Conservation (phyloP, 2,113 vertebrate genomes). For the Lepisosteus osseus region DNA sequence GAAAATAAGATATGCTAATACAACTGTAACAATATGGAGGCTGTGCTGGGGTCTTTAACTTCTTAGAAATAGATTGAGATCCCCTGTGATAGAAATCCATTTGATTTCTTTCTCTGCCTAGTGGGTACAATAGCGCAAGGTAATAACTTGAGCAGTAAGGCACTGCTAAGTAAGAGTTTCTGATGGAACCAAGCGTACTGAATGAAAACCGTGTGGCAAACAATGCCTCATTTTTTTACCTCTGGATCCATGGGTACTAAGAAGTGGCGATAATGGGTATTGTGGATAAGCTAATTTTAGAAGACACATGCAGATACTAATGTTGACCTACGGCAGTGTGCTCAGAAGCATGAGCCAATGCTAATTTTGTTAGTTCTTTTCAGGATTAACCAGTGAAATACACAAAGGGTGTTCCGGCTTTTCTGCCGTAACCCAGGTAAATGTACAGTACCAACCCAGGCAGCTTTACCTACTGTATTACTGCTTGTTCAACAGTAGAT, state of each 20-base stretch:
- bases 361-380: not conserved
- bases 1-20: too few species aligned
- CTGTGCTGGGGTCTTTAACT: not conserved
- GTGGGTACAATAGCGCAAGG: not conserved
- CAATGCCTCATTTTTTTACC: not conserved
- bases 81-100: not conserved
- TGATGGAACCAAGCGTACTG: not conserved
- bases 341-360: not conserved
- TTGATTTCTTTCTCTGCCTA: not conserved
- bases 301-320: not conserved
- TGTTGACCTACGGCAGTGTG: too few species aligned
- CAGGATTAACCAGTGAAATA: not conserved
- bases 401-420: not conserved
- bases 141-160: not conserved
- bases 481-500: too few species aligned
- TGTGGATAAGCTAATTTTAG: not conserved
- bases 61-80: not conserved
- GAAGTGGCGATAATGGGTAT: not conserved
- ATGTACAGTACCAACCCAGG: too few species aligned
- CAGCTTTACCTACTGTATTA: too few species aligned
- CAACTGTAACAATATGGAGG: too few species aligned
- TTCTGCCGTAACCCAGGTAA: too few species aligned
- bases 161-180: not conserved
- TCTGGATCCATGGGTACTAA: not conserved
- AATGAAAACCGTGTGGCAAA: not conserved